phyloP scores from a whole-genome alignment of 2,113 vertebrate genomes.

The Eurystomus gularis region DNA sequence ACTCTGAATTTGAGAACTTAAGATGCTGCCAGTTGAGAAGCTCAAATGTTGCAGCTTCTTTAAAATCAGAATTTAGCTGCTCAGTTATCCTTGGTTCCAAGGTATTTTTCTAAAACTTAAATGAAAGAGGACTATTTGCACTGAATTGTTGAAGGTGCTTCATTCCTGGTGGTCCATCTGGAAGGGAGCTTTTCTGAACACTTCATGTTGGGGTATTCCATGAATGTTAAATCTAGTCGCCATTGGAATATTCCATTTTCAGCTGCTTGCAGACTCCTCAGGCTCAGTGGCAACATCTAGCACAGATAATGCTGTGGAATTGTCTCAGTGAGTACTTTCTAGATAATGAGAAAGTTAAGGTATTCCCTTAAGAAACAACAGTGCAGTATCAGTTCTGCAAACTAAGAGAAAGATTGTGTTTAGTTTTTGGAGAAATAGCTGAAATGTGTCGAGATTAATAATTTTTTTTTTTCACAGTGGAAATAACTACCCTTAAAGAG shows the following conservation, averaged over 20 bases:
- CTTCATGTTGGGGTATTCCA: not conserved
- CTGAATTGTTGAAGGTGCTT: not conserved
- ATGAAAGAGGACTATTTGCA: not conserved
- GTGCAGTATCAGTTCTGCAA: not conserved
- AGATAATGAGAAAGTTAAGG: not conserved
- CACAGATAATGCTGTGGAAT: not conserved
- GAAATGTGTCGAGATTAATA: not conserved
- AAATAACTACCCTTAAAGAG: not conserved
- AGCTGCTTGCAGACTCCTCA: not conserved
- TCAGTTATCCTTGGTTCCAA: not conserved
- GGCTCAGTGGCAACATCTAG: not conserved
- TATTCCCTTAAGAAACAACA: not conserved
- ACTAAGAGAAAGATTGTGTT: not conserved
- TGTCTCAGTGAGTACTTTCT: not conserved
- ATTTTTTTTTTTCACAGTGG: not conserved
- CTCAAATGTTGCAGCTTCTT: not conserved
- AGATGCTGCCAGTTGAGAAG: not conserved
- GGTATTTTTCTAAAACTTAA: not conserved
- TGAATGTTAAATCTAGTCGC: not conserved
- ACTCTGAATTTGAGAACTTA: not conserved
- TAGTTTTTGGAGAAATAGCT: not conserved
- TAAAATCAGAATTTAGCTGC: not conserved
- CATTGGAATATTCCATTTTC: accelerated
- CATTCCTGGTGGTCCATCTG: not conserved
- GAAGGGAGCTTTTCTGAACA: not conserved